Evolutionary conservation across 2,113 vertebrate species (phyloP).

Genomic region (Bubo bubo): DNA sequence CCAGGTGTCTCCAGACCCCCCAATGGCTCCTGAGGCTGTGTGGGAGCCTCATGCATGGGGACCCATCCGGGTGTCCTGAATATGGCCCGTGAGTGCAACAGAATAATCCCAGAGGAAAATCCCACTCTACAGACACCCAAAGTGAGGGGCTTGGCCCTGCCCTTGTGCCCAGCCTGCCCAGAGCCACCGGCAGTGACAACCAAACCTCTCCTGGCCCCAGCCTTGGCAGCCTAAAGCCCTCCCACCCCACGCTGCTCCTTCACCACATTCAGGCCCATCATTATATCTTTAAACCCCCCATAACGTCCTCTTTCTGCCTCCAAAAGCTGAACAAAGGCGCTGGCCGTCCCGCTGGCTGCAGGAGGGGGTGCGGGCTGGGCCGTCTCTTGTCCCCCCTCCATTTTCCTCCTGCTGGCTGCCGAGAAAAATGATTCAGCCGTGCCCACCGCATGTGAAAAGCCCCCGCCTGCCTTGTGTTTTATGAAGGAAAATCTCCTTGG

Average conservation of each 20-base stretch:
- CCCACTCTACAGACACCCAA: background rate
- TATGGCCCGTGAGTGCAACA: background rate
- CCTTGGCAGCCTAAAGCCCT: background rate
- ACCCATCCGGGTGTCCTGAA: accelerated
- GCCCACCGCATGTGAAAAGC: conserved; percentile 24
- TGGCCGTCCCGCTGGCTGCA: background rate
- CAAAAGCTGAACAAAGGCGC: background rate
- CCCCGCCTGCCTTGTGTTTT: conserved; percentile 13
- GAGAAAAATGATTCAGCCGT: conserved; percentile 43
- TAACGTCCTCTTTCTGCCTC: background rate
- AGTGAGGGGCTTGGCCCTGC: accelerated
- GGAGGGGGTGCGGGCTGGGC: background rate
- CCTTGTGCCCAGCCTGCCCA: background rate
- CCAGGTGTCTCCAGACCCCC: accelerated
- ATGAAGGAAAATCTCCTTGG: conserved; percentile 59
- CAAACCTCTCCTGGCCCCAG: background rate
- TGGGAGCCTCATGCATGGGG: accelerated
- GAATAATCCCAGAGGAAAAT: background rate
- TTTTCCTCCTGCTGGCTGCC: conserved; percentile 22
- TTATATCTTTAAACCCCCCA: background rate
- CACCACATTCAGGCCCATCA: background rate
- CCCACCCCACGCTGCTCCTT: background rate
- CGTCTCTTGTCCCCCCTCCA: background rate
- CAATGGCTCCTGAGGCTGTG: accelerated
- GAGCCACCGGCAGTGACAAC: background rate